Evolutionary conservation across 2,113 vertebrate genomes (phyloP).

Genomic region (Channa maculata): DNA sequence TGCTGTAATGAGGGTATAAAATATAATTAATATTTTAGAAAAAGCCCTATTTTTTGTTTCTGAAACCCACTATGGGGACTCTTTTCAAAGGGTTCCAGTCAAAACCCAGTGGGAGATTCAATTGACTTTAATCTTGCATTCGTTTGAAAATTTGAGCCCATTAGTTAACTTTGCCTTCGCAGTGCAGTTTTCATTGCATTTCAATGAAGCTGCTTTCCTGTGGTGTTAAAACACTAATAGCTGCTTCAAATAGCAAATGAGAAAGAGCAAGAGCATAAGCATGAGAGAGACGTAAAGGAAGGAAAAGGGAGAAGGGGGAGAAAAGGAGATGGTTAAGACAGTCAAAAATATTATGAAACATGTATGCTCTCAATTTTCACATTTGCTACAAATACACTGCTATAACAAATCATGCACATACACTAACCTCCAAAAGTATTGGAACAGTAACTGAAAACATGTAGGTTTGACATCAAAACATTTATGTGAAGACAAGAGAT

Average conservation of each 20-base stretch:
- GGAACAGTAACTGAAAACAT: too few relatives aligned
- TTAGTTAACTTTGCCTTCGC: slow-evolving; percentile 88
- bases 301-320: slow-evolving; percentile 27
- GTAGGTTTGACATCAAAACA: too few relatives aligned
- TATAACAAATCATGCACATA: too few relatives aligned
- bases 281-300: slow-evolving; percentile 58
- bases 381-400: too few relatives aligned
- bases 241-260: slow-evolving; percentile 84
- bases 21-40: slow-evolving; percentile 88
- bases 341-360: slow-evolving; percentile 65
- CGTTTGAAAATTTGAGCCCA: slow-evolving; percentile 89
- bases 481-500: too few relatives aligned
- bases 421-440: too few relatives aligned
- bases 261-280: slow-evolving; percentile 50
- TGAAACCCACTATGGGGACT: slow-evolving; percentile 84
- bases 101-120: slow-evolving; percentile 87
- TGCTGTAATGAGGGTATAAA: slow-evolving; percentile 86
- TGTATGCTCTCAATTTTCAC: too few relatives aligned
- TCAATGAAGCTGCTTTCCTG: slow-evolving; percentile 86
- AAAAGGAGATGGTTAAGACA: slow-evolving; percentile 38
- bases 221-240: slow-evolving; percentile 86
- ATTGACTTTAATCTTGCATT: slow-evolving; percentile 89
- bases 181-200: slow-evolving; percentile 85
- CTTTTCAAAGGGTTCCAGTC: slow-evolving; percentile 86
- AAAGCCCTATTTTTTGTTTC: slow-evolving; percentile 87